phyloP scores from a whole-genome alignment of 2,113 vertebrate species.

The Bettongia penicillata region DNA sequence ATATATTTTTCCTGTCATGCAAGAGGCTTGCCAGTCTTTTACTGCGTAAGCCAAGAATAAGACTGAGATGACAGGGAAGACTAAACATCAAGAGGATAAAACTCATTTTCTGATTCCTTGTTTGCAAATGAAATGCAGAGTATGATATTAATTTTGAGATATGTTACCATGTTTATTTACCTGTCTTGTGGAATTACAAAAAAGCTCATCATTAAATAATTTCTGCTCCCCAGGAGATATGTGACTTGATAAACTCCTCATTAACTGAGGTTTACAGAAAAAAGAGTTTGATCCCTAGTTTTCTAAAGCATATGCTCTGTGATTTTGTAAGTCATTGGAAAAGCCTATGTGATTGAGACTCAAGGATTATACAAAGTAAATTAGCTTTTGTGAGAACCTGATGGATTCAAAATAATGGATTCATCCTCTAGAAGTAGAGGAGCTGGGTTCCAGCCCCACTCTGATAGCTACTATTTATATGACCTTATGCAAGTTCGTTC shows the following conservation, averaged over 20 bases:
- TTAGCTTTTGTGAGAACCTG: not conserved
- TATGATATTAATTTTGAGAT: conserved; percentile 55
- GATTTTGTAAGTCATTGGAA: not conserved
- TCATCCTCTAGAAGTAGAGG: not conserved
- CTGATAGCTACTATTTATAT: not conserved
- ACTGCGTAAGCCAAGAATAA: conserved; percentile 68
- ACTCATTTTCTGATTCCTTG: conserved; percentile 73
- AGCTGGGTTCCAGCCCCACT: not conserved
- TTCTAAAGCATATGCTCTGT: not conserved
- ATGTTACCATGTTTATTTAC: conserved; percentile 41
- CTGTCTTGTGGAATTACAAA: conserved; percentile 20
- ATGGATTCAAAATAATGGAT: not conserved
- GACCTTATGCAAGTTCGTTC: not conserved
- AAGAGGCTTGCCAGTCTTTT: conserved; percentile 61
- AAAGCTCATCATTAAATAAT: not conserved
- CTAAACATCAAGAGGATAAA: conserved; percentile 71
- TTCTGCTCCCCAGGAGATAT: not conserved
- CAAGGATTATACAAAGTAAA: no score
- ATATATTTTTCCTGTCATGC: conserved; percentile 61
- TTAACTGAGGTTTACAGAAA: not conserved
- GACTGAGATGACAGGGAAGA: conserved; percentile 62
- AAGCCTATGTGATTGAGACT: no score
- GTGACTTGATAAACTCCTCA: not conserved
- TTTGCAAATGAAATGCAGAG: conserved; percentile 69
- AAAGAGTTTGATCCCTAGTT: not conserved